Evolutionary conservation across 2,797 vertebrate species (phyloP), one percentile per base, ranked within the genome.

Genomic region (Naso thynnoides): DNA sequence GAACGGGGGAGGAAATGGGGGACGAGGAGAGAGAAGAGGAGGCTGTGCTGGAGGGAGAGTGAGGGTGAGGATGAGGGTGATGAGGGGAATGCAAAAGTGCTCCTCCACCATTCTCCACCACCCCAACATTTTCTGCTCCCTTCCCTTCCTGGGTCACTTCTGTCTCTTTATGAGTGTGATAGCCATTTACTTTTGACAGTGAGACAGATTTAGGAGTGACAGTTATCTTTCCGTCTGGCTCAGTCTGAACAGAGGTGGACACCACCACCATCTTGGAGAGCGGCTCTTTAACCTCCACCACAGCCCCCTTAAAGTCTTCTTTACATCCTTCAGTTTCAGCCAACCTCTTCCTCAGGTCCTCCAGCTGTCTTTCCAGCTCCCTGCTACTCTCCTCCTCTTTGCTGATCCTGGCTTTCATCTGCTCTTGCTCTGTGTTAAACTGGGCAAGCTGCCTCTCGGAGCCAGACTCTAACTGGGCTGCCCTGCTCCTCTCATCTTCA

Each of bases 1-100:
- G 93, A 1, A 98, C 95, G 0, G 98, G 98, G 0, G 98, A 99
- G 15, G 97, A 98, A 85, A 97, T 95, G 8, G 98, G 98, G 3
- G 98, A 99, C 8, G 97, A 97, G 0, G 96, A 97, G 27, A 99
- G 95, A 0, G 98, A 98, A 57, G 97, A 99, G 42, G 97, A 95
- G 29, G 97, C 96, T 0, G 97, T 98, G 93, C 96, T 94, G 85
- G 96, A 94, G 42, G 97, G 98, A 13, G 98, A 98, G 29, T 94
- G 81, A 82, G 88, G 38, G 21, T 89, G 81, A 67, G 82, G 77
- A 66, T 83, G 73, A 41, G 82, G 66, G 15, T 93, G 90, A 42
- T 88, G 86, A 0, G 93, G 93, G 0, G 94, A 94, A 79, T 94
- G 95, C 0, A 85, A 82, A 70, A 89, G 57, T 1, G 61, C 85